A percentile compares a stretch with the other conserved stretches of the same genome.
These are phyloP conservation scores for Ametastegia equiseti DNA, from an alignment of 2,888 invertebrate genomes.

Conservation along the genomic window DNA sequence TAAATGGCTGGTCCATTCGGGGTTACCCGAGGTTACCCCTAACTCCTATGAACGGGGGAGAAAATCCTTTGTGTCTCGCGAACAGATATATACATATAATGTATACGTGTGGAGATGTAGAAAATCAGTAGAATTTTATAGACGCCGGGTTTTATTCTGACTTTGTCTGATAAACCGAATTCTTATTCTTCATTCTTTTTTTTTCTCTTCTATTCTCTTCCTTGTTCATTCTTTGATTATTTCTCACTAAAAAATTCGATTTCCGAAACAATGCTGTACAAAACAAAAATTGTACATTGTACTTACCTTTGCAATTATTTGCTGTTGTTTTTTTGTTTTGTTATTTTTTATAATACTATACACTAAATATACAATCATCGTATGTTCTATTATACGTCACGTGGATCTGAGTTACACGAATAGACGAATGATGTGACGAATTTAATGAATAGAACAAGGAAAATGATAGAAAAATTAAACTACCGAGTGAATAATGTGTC, in stretches of 20 bases:
- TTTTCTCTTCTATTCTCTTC: neutral
- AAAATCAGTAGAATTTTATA: neutral
- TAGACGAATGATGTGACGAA: neutral
- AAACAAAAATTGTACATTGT: neutral
- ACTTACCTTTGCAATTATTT: too few relatives aligned
- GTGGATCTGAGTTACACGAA: neutral
- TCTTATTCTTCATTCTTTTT: neutral
- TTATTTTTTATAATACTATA: neutral
- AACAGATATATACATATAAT: neutral
- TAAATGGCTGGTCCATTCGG: constrained; percentile 40
- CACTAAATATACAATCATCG: neutral
- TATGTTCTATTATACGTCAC: neutral
- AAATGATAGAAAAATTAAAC: neutral
- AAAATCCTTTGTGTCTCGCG: constrained; percentile 12
- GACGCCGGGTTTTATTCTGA: neutral
- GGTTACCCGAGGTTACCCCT: neutral
- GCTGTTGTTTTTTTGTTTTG: neutral
- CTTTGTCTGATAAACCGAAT: neutral
- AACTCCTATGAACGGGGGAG: neutral
- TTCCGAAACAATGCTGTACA: too few relatives aligned
- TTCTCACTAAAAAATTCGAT: too few relatives aligned
- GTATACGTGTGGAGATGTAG: neutral
- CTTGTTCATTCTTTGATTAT: too few relatives aligned
- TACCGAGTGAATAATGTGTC: neutral
- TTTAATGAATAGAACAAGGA: neutral